A percentile compares a stretch with the other conserved stretches of the same genome.
phyloP scores from a whole-genome alignment of 2,797 vertebrate species.

The Rhinogobio ventralis region DNA sequence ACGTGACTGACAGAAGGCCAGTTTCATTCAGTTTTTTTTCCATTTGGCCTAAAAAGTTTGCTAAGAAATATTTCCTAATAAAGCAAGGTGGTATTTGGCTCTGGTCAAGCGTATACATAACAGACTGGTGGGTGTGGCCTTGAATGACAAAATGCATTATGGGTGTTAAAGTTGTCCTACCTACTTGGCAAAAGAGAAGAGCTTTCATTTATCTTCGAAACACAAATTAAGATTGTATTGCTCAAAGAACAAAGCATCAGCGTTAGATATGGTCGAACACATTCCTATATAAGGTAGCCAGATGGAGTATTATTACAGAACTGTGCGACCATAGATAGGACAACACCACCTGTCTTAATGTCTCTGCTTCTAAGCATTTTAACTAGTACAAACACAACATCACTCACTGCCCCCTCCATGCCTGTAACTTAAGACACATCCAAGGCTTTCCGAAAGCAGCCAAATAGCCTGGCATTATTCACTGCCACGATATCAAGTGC shows the following conservation, averaged over 20 bases:
- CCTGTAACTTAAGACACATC: slow-evolving; percentile 25
- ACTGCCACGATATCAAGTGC: slow-evolving; percentile 14
- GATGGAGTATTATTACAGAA: background rate
- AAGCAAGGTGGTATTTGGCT: background rate
- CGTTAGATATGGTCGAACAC: background rate
- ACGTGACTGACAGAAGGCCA: too few relatives aligned
- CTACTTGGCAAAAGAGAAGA: background rate
- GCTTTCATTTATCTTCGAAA: too few relatives aligned
- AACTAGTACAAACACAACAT: slow-evolving; percentile 26
- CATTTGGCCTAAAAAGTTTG: too few relatives aligned
- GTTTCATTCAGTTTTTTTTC: too few relatives aligned
- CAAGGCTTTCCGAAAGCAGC: slow-evolving; percentile 23
- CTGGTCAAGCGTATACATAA: background rate
- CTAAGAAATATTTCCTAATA: background rate
- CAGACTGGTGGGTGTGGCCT: background rate
- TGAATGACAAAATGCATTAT: background rate
- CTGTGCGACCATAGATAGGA: background rate
- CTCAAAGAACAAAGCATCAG: background rate
- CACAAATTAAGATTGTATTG: too few relatives aligned
- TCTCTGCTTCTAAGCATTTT: background rate
- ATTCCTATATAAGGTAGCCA: background rate
- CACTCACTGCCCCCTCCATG: background rate
- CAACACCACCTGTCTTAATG: slow-evolving; percentile 14
- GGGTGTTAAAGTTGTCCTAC: background rate
- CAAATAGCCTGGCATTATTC: slow-evolving; percentile 34